Base-by-base conservation (phyloP, 2,113 vertebrate genomes). In the Carassius carassius region DNA sequence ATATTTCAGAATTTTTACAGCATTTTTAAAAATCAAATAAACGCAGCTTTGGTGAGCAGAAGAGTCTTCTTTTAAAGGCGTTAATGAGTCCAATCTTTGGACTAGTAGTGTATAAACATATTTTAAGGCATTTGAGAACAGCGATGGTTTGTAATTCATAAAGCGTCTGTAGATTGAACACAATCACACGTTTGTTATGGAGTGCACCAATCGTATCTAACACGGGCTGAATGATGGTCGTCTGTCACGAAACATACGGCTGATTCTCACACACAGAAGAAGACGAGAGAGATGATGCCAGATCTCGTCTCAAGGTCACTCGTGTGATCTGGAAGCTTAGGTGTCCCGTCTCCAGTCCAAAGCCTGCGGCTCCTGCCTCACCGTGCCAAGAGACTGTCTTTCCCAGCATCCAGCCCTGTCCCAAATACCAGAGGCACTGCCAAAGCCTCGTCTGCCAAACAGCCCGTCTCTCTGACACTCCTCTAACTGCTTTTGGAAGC, bases 371-470 rank as follows among this genome's bases (percentile, higher is more conserved):
- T 82, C 51, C 83, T 83, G 85, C 60, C 32, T 47, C 47, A 9
- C 13, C 58, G 78, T 85, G 89, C 89, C 89, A 89, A 84, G 85
- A 84, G 86, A 84, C 60, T 83, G 81, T 54, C 83, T 69, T 54
- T 19, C 84, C 86, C 49, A 1, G 49, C 81, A 4, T n/a, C 7
- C 56, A 21, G 67, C 70, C 81, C 3, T 37, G 65, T 67, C 19
- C 86, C 9, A 11, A 70, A 70, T 35, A 21, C 32, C 9, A 14
- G 32, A 80, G 35, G 37, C 60, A 25, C 84, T 78, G 73, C 73
- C 84, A 70, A 35, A 37, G 67, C 32, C 32, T 10, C 17, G 32
- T 11, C 67, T 70, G 67, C 67, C 67, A 84, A 81, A 69, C 35
- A 72, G 14, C 44, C 16, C n/a, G 5, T 72, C 10, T 60, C 62